Evolutionary conservation across 2,888 invertebrate genomes (phyloP), one percentile per base, ranked within the genome.

Genomic region (Silvanus unidentatus): DNA sequence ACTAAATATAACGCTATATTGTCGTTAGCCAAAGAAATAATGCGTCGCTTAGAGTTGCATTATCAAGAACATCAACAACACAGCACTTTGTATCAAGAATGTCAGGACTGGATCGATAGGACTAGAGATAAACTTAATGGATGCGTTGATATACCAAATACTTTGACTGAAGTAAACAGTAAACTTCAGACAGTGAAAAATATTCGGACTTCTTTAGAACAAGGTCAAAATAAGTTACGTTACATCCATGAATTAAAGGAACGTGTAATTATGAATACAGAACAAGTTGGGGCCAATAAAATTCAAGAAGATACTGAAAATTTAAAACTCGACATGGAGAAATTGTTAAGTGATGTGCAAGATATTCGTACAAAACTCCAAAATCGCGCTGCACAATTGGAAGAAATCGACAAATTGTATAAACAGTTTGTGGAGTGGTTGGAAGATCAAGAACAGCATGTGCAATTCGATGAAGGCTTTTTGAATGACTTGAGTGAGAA

Each of bases 31-130:
- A 96, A 96, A 72, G 96, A 93, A 75, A 86, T 92, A 1, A 92
- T 94, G 89, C 81, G 93, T 60, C 79, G 92, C 36, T 75, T 96
- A 41, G 96, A 96, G 70, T 74, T 91, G 43, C 88, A 93, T 66
- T 93, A 93, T 68, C 91, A 92, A 77, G 94, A 96, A 73, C 96
- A 96, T 68, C 91, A 93, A 69, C 93, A 92, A 69, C 95, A 95
- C 66, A 89, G 88, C 56, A 85, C 90, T 5, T 75, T 93, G n/a
- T 89, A 89, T 59, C 88, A 91, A 67, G 95, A 95, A 71, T 95
- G 94, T 61, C 87, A 89, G 64, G 89, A 92, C 60, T 95, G 95
- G 92, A 82, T 96, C 16, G 90, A 92, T 57, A 80, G 89, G 48
- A 93, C 91, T 0, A 80, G 89, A 29, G 92, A 92, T 54, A 91